Conservation (phyloP, 2,113 vertebrate genomes). For the Chunga burmeisteri region DNA sequence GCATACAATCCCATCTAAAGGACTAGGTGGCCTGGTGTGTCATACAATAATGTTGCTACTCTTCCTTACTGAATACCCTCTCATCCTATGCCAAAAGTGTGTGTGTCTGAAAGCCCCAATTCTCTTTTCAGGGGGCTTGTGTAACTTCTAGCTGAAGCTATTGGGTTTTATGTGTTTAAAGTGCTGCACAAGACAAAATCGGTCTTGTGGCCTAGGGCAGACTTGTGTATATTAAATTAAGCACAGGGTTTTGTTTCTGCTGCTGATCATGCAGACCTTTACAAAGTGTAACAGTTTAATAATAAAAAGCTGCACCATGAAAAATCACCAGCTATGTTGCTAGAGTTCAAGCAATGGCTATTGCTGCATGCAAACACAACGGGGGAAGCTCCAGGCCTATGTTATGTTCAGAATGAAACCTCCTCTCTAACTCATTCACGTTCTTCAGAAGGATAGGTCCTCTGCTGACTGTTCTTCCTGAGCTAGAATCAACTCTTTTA, state of each 20-base stretch:
- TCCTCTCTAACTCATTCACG: not conserved
- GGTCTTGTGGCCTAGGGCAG: not conserved
- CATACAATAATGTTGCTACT: not conserved
- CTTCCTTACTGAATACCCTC: not conserved
- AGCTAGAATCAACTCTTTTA: not conserved
- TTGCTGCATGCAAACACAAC: not conserved
- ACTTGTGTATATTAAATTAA: not conserved
- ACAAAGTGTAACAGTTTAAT: not conserved
- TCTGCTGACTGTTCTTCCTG: not conserved
- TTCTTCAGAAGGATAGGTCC: not conserved
- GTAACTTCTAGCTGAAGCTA: not conserved
- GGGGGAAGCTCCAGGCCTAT: not conserved
- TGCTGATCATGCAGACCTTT: not conserved
- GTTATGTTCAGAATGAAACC: not conserved
- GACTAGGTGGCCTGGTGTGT: not conserved
- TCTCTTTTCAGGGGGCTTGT: fast-evolving
- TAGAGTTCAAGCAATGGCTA: not conserved
- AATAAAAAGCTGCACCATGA: not conserved
- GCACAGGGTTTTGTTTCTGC: not conserved
- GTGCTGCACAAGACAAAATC: not conserved
- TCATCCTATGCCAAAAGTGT: not conserved
- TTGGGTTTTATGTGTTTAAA: not conserved
- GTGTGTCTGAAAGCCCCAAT: not conserved
- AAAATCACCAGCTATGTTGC: not conserved
- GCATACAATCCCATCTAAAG: not conserved